A percentile compares a stretch with the other conserved stretches of the same genome.
Evolutionary conservation across 2,888 invertebrate genomes (phyloP).

Genomic region (Actias luna): DNA sequence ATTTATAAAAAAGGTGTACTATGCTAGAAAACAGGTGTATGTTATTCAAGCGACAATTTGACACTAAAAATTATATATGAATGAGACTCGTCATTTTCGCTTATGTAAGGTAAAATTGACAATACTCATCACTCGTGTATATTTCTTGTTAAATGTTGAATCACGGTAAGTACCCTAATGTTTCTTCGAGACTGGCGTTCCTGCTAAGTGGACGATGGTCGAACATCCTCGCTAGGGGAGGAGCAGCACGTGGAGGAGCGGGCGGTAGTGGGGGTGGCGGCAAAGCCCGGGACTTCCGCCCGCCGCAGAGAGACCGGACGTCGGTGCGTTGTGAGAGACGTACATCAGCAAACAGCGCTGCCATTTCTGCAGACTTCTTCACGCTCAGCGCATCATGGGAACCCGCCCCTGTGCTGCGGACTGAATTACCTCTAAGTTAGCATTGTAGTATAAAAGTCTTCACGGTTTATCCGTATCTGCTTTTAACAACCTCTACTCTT

Average conservation of each 20-base stretch:
- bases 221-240: slow-evolving; percentile 57
- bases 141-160: background rate
- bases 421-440: slow-evolving; percentile 38
- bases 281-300: slow-evolving; percentile 43
- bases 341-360: slow-evolving; percentile 91
- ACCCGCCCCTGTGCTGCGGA: slow-evolving; percentile 75
- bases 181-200: slow-evolving; percentile 83
- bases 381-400: slow-evolving; percentile 89
- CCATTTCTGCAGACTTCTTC: slow-evolving; percentile 94
- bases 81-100: no score
- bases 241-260: slow-evolving; percentile 39
- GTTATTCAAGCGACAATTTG: background rate
- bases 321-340: slow-evolving; percentile 87
- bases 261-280: slow-evolving; percentile 40
- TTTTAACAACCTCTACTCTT: background rate
- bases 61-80: background rate
- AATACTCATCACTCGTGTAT: background rate
- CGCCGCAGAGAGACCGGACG: slow-evolving; percentile 69
- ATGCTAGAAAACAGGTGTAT: no score
- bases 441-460: background rate
- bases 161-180: slow-evolving; percentile 84
- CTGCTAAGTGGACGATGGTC: slow-evolving; percentile 65
- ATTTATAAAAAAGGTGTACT: background rate
- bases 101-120: background rate
- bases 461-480: background rate